Evolutionary conservation across 2,797 vertebrate genomes (phyloP).

Genomic region (Rhynchonycteris naso): DNA sequence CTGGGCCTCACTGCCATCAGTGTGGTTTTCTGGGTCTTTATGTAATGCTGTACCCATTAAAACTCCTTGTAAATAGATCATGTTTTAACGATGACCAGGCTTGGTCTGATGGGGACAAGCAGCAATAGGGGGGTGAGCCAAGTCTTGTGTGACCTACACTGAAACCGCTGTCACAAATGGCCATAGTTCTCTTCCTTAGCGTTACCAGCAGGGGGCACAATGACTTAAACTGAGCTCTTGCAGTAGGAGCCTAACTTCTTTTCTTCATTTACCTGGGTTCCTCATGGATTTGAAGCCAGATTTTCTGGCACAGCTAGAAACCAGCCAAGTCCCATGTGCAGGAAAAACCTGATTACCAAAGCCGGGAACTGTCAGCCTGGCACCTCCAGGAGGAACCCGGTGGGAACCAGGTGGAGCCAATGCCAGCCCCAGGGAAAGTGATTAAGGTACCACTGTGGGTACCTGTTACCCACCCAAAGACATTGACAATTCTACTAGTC

Average conservation of each 20-base stretch:
- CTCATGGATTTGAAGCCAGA: not conserved
- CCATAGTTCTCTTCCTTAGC: not conserved
- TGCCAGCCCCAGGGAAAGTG: not conserved
- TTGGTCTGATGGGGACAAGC: not conserved
- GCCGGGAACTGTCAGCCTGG: not conserved
- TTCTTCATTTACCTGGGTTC: not conserved
- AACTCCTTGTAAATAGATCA: constrained; percentile 4
- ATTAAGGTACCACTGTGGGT: not conserved
- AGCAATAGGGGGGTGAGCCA: not conserved
- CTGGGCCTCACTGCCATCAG: not conserved
- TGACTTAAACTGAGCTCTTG: not conserved
- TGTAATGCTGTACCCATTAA: not conserved
- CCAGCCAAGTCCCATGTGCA: not conserved
- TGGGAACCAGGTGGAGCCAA: not conserved
- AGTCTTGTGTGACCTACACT: not conserved
- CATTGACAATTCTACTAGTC: not conserved
- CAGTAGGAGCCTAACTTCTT: not conserved
- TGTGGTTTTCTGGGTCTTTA: constrained; percentile 21
- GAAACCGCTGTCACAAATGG: fast-evolving
- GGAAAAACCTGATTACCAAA: not conserved
- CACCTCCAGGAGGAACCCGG: not conserved
- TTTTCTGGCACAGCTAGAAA: not conserved
- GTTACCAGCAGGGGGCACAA: not conserved
- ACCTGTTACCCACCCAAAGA: not conserved
- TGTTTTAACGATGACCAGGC: not conserved